These are phyloP conservation scores for Peromyscus polionotus DNA, from an alignment of 2,113 vertebrate genomes.

Conservation along the genomic window DNA sequence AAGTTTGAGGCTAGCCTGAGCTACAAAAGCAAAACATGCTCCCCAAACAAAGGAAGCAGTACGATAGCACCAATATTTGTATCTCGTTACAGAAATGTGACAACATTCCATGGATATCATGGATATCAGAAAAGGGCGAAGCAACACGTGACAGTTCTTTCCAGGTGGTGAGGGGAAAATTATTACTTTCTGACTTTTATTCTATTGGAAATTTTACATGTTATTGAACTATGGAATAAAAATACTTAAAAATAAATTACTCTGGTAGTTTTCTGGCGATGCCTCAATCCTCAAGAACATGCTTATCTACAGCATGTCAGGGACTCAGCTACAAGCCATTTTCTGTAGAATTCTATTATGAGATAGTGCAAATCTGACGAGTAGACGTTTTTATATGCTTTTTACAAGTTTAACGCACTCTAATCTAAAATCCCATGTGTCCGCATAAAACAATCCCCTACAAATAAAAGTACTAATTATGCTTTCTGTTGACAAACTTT, in stretches of 20 bases:
- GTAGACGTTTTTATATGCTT: slow-evolving; percentile 29
- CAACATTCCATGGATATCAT: not conserved
- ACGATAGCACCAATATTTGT: too few species aligned
- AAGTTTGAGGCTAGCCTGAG: not conserved
- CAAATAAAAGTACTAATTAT: slow-evolving; percentile 43
- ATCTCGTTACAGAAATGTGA: not conserved
- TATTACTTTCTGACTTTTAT: not conserved
- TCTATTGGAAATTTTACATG: not conserved
- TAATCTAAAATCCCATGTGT: slow-evolving; percentile 49
- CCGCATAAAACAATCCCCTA: slow-evolving; percentile 41
- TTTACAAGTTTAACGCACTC: slow-evolving; percentile 8
- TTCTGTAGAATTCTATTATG: not conserved
- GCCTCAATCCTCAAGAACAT: slow-evolving; percentile 36
- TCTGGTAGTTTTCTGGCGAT: not conserved
- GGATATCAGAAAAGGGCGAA: not conserved
- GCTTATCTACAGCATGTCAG: not conserved
- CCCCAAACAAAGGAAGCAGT: not conserved
- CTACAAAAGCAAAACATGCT: not conserved
- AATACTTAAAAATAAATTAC: slow-evolving; percentile 44
- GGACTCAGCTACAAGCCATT: slow-evolving; percentile 38
- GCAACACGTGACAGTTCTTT: not conserved
- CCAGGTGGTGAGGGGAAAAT: not conserved
- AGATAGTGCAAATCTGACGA: not conserved
- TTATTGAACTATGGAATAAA: slow-evolving; percentile 6
- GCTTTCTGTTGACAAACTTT: not conserved